Base-by-base conservation (phyloP, 2,113 vertebrate genomes). In the Apteryx mantelli region DNA sequence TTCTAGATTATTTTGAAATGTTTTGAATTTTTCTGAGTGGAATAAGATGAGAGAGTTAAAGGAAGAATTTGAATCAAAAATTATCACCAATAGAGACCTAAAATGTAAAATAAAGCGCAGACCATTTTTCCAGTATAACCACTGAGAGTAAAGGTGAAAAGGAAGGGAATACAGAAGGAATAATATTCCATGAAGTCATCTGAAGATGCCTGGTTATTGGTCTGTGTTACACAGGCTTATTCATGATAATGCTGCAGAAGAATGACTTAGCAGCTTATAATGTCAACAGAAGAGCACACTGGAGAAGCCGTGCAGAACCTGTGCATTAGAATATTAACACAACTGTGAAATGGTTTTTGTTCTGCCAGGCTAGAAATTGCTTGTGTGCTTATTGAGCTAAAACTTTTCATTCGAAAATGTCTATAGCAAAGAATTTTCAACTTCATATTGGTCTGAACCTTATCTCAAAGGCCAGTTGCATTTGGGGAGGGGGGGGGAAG, bases 271-370 rank as follows among this genome's bases (percentile, higher is more conserved):
- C 34, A 85, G 12, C 28, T 21, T 66, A 38, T 93, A 89, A 53
- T 44, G 11, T 46, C 36, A 82, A 14, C 34, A 44, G 6, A 74
- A 38, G 1, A 1, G 4, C 18, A 38, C 9, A 17, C 0, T 28
- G 34, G 80, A 80, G 50, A 71, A 80, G 22, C n/a, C 77, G 16
- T 42, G 44, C 13, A 40, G 46, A 46, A 9, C 14, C 20, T 38
- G 19, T 78, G 14, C 11, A 9, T 74, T 55, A 58, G 30, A 64
- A 55, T 90, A 66, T n/a, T 40, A 74, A 38, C 44, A 38, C 24
- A 21, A 17, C 13, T 82, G 14, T 56, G 28, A 89, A 89, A 60
- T 48, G 8, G 6, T 71, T 92, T 81, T 86, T 2, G 1, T 1
- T 50, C 22, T 89, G 17, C 5, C 13, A 65, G 25, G 28, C 25